Evolutionary conservation across 2,797 vertebrate genomes (phyloP), one percentile per base, ranked within the genome.

Genomic region (Microcaecilia unicolor): DNA sequence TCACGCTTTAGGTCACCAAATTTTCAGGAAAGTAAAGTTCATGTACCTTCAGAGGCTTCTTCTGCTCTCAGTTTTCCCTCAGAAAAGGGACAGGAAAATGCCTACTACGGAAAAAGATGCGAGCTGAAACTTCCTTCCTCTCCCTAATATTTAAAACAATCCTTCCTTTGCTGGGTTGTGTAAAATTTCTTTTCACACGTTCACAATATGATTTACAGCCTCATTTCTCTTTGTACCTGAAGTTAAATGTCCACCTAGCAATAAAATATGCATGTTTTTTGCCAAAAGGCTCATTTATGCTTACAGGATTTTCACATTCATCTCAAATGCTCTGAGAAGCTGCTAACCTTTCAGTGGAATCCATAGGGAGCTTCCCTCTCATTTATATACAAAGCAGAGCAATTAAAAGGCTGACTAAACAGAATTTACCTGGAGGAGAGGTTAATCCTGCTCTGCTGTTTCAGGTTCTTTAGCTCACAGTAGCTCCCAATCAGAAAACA

Each of bases 291-390:
- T 26, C 3, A 1, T 55, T 48, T 45, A 49, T 33, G n/a, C 1
- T 5, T 33, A 56, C 21, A 15, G 10, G 44, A 39, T 61, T 55
- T 10, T 2, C 41, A 15, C 1, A 3, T 64, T 63, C 61, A 69
- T 70, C 29, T 13, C 1, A 28, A 61, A 70, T 66, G 63, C 71
- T 53, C 29, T 0, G 9, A 5, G 24, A 4, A 25, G 39, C 49
- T 45, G 37, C 53, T 79, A 55, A 80, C 72, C 68, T 79, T 78
- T 78, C 31, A 2, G 18, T 9, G 9, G 37, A 36, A 36, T 43
- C 62, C 73, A 53, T 22, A 57, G 1, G 55, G 67, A 70, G 76
- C 28, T 38, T 38, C 44, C 9, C 4, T 53, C 66, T 72, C 51
- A 61, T 58, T 43, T 51, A 57, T 61, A 62, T 22, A 52, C 51